Evolutionary conservation across 2,113 vertebrate species (phyloP).

Genomic region (Amphiprion percula): DNA sequence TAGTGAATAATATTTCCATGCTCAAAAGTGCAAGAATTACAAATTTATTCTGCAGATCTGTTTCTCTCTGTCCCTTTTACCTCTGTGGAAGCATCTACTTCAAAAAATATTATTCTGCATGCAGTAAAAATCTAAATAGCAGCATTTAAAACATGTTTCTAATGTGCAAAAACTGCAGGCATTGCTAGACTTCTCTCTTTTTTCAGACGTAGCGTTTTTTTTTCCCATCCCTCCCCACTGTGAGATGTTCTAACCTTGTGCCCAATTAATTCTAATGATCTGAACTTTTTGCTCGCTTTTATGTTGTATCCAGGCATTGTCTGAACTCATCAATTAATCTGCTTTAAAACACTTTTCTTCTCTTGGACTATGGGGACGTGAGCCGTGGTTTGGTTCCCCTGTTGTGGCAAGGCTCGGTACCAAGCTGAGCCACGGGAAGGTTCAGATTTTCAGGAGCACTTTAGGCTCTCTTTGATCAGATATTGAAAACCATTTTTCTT

Average conservation of each 20-base stretch:
- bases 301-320: constrained; percentile 60
- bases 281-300: constrained; percentile 62
- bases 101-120: background rate
- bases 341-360: constrained; percentile 56
- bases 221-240: constrained; percentile 40
- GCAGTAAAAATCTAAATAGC: background rate
- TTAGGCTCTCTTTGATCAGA: constrained; percentile 74
- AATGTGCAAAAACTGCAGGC: constrained; percentile 1
- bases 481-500: constrained; percentile 47
- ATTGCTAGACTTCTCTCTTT: constrained; percentile 11
- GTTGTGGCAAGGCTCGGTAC: constrained; percentile 63
- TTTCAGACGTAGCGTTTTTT: constrained; percentile 17
- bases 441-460: constrained; percentile 64
- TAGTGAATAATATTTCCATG: background rate
- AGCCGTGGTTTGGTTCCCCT: constrained; percentile 39
- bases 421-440: constrained; percentile 62
- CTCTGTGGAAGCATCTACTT: background rate
- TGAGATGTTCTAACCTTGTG: constrained; percentile 58
- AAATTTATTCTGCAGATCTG: background rate
- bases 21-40: background rate
- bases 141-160: background rate
- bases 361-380: constrained; percentile 44
- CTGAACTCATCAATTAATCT: constrained; percentile 69
- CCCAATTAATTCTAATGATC: constrained; percentile 67
- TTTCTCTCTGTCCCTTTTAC: background rate